Base-by-base conservation (phyloP, 2,888 invertebrate species). In the Coleophora flavipennella region DNA sequence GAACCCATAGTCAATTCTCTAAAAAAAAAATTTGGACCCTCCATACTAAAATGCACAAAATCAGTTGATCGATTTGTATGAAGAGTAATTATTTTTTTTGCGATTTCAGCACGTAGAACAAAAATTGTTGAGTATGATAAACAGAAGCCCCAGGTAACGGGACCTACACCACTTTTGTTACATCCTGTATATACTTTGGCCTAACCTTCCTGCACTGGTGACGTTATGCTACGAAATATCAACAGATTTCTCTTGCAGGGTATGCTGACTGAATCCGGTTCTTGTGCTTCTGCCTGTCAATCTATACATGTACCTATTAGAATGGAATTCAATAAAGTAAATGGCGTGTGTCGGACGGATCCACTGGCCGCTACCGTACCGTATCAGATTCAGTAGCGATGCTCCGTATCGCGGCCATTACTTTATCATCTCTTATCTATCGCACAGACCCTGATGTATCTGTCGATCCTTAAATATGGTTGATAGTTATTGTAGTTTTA, bases 321-420 rank as follows among this genome's bases (percentile, higher is more conserved):
- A 68, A 65, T 57, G 74, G 72, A 68, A 73, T 75, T 68, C 72
- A 68, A 75, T 75, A 70, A 70, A 63, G 55, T 62, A 61, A 64
- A 61, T 58, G 60, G 63, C 59, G 57, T 59, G 59, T 56, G 50
- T 50, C 48, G 46, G 10, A 20, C 3, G 3, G 3, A 6, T 3
- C 20, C 20, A 6, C 20, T 29, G 29, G 67, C 61, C 60, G 55
- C 74, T 73, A 70, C 75, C 57, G 74, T 73, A 51, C 57, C 57
- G 57, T 71, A 74, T 74, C 75, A 74, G 73, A 76, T 77, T 71
- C 81, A 62, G 79, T 78, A 80, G 81, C 78, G 42, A 53, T 54
- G 49, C 47, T 50, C 38, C 48, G 55, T 70, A 73, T 71, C 67
- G 57, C 57, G 60, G 53, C 69, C 77, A 77, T 79, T 78, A 79